phyloP scores from a whole-genome alignment of 2,113 vertebrate species.

The Corythornis vintsioides region DNA sequence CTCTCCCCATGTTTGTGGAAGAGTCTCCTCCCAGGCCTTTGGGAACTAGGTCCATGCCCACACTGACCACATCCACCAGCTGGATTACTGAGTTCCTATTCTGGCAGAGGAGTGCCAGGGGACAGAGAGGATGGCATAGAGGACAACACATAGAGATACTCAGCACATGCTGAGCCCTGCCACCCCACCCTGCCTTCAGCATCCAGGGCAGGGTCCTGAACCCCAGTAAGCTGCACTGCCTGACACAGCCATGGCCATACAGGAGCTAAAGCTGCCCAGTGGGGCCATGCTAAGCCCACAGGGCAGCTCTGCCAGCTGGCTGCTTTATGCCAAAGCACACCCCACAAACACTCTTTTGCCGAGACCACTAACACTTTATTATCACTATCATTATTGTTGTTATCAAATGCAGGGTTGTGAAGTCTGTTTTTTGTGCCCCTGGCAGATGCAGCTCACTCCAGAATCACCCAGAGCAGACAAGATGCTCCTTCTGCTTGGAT shows the following conservation, averaged over 20 bases:
- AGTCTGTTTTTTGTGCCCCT: fast-evolving
- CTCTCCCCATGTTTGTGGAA: background rate
- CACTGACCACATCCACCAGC: background rate
- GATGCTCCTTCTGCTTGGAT: fast-evolving
- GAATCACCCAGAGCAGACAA: background rate
- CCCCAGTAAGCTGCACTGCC: background rate
- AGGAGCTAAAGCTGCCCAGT: background rate
- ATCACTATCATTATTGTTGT: too few relatives aligned
- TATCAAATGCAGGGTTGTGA: background rate
- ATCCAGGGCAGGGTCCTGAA: background rate
- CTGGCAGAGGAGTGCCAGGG: background rate
- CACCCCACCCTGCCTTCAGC: background rate
- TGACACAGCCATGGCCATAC: fast-evolving
- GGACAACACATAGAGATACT: background rate
- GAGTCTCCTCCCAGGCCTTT: background rate
- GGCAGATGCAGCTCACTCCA: background rate
- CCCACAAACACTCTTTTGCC: background rate
- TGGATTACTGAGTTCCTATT: too few relatives aligned
- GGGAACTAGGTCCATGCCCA: background rate
- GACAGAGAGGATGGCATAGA: background rate
- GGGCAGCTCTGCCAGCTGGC: background rate
- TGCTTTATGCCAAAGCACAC: background rate
- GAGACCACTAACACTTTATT: background rate
- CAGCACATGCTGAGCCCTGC: background rate
- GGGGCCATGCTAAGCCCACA: background rate